phyloP scores from a whole-genome alignment of 2,888 invertebrate species.

The Ecliptopera silaceata region DNA sequence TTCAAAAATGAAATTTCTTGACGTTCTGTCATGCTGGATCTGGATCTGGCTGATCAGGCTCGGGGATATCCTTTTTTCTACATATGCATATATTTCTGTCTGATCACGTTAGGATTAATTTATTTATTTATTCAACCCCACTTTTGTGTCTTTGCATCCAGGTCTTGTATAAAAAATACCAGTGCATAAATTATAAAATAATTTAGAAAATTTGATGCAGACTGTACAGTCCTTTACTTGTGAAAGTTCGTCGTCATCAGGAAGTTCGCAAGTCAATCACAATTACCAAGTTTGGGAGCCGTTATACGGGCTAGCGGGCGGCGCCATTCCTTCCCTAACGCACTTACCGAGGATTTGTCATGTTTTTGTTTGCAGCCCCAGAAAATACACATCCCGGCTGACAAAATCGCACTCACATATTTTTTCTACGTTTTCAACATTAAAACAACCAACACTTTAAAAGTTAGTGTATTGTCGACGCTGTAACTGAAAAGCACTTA shows the following conservation, averaged over 20 bases:
- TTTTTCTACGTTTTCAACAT: not conserved
- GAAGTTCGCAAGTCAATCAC: constrained; percentile 37
- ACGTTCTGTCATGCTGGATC: too few relatives aligned
- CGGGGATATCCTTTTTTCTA: too few relatives aligned
- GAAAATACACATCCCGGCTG: not conserved
- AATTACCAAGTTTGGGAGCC: constrained; percentile 31
- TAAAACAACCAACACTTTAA: not conserved
- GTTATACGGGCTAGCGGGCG: constrained; percentile 28
- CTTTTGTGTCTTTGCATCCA: too few relatives aligned
- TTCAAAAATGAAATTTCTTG: too few relatives aligned
- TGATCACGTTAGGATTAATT: too few relatives aligned
- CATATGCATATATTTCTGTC: too few relatives aligned
- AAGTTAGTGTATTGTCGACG: not conserved
- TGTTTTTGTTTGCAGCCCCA: constrained; percentile 6
- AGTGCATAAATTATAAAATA: too few relatives aligned
- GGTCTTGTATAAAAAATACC: too few relatives aligned
- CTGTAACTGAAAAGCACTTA: not conserved
- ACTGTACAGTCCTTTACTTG: too few relatives aligned
- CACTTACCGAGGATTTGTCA: constrained; percentile 8
- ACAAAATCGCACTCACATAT: not conserved
- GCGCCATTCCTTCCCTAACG: constrained; percentile 20
- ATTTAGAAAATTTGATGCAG: too few relatives aligned
- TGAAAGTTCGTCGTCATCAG: constrained; percentile 15
- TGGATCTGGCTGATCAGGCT: too few relatives aligned
- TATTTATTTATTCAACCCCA: too few relatives aligned